These are phyloP conservation scores for Ceratina australensis DNA, from an alignment of 1,140 invertebrate species.

Conservation along the genomic window DNA sequence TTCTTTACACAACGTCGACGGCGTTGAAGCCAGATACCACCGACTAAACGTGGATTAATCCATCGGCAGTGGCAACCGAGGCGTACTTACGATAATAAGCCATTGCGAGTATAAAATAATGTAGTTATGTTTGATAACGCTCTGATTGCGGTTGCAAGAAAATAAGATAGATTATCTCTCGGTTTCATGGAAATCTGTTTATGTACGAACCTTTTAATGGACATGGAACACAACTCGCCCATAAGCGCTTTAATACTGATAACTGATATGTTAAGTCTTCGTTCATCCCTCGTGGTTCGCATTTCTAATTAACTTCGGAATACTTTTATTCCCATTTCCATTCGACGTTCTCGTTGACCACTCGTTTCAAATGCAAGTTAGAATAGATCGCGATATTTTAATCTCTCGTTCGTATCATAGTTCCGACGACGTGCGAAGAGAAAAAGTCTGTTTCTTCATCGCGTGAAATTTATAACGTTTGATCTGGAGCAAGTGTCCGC, in stretches of 20 bases:
- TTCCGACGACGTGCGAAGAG: too few relatives aligned
- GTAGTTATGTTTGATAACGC: neutral
- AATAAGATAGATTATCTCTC: neutral
- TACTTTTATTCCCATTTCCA: neutral
- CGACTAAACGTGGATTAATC: conserved; percentile 11
- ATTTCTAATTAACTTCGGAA: conserved; percentile 10
- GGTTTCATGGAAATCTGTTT: neutral
- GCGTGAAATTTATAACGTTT: neutral
- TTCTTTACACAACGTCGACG: conserved; percentile 17
- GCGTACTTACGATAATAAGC: conserved; percentile 26
- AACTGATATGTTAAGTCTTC: conserved; percentile 4
- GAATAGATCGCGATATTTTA: too few relatives aligned
- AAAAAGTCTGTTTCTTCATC: neutral
- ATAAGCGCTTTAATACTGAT: neutral
- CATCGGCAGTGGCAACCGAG: neutral
- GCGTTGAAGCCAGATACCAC: conserved; percentile 11
- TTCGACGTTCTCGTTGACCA: too few relatives aligned
- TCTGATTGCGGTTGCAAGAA: neutral
- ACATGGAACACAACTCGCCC: neutral
- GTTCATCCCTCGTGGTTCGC: conserved; percentile 1
- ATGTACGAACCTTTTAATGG: neutral
- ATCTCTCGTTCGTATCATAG: too few relatives aligned
- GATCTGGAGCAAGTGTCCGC: too few relatives aligned
- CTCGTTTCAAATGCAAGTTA: too few relatives aligned
- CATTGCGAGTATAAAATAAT: conserved; percentile 16